Base-by-base conservation (phyloP, 1,140 invertebrate species). In the Meteorus sp. region DNA sequence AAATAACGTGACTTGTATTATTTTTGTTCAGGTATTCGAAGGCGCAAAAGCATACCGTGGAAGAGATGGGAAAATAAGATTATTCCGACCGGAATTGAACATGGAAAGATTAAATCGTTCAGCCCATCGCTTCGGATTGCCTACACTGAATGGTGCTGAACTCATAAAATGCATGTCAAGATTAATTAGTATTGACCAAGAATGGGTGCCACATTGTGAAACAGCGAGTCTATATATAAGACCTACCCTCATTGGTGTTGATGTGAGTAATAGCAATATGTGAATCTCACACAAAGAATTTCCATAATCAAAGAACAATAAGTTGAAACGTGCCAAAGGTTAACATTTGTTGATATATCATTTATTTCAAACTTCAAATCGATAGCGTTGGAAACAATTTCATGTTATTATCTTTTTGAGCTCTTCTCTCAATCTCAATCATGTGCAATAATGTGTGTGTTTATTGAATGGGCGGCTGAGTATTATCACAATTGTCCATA, bases 31-130 rank as follows among this genome's bases (percentile, higher is more conserved):
- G 94, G 80, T 99, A 55, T 99, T 99, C 73, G 98, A 99, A 87
- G 98, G 98, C 43, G 88, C 99, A 87, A 99, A 99, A 81, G 96
- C 96, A 0, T 99, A 94, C 74, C 85, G 94, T 71, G 94, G 95
- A n/a, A 82, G 86, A 3, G 96, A 99, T 80, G 91, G 91, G 44
- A 91, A 90, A 82, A 93, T 99, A 52, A 84, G 95, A 63, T 78
- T 99, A 61, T 99, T 99, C 78, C 86, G 98, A 52, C 97, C 97
- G 2, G 89, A 97, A 35, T 80, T 95, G 68, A 99, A 99, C 76
- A 95, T 99, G 91, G 84, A 88, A 56, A 83, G 98, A 62, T 94
- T 99, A 93, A 89, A 93, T 65, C 70, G 80, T 39, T 91, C 95
- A 9, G 94, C 97, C 3, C 71, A 85, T 56, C 83, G 95, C 70